These are phyloP conservation scores for Crioceris asparagi DNA, from an alignment of 2,888 invertebrate species.

Conservation along the genomic window DNA sequence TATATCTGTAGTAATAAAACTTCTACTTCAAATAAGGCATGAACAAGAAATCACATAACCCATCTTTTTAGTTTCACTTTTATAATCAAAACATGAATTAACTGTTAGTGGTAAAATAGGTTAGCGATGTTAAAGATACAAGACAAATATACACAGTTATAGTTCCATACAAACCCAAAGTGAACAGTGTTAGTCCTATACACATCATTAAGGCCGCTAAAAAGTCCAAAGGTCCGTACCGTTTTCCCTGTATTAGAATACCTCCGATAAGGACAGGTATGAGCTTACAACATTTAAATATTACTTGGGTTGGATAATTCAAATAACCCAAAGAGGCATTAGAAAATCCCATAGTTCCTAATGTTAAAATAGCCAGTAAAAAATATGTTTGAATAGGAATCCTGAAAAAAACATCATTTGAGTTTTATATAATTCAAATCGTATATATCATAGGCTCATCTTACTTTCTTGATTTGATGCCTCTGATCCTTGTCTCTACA, in stretches of 20 bases:
- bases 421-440: slow-evolving; percentile 1
- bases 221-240: slow-evolving; percentile 74
- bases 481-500: slow-evolving; percentile 55
- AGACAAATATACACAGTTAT: too few species aligned
- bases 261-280: slow-evolving; percentile 93
- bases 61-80: too few species aligned
- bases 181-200: slow-evolving; percentile 81
- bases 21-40: too few species aligned
- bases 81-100: too few species aligned
- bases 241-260: slow-evolving; percentile 82
- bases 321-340: slow-evolving; percentile 89
- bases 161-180: slow-evolving; percentile 54
- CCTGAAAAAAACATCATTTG: slow-evolving; percentile 44
- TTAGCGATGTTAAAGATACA: too few species aligned
- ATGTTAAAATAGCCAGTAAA: slow-evolving; percentile 72
- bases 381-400: slow-evolving; percentile 76
- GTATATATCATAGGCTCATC: too few species aligned
- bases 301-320: slow-evolving; percentile 94
- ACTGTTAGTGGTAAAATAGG: too few species aligned
- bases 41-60: too few species aligned
- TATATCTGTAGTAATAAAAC: too few species aligned
- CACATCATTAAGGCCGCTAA: slow-evolving; percentile 79
- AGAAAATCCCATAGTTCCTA: slow-evolving; percentile 93
- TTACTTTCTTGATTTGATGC: slow-evolving; percentile 49
- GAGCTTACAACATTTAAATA: slow-evolving; percentile 95